Conservation (phyloP, 1,140 invertebrate species). For the Ylistrum balloti region DNA sequence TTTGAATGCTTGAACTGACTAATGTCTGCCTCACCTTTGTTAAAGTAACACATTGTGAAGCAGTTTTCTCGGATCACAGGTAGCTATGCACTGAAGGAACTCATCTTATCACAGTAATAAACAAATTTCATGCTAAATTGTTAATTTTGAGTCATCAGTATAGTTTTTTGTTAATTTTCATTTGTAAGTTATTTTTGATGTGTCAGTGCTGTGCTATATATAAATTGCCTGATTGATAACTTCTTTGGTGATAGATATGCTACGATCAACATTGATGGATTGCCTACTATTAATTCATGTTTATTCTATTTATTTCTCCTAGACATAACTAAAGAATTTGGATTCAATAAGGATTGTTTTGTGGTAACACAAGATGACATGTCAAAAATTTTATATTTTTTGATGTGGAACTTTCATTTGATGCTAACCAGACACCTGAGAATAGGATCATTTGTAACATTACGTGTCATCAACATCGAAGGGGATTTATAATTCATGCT, state of each 20-base stretch:
- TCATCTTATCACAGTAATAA: not conserved
- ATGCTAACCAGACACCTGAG: not conserved
- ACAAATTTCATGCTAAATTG: not conserved
- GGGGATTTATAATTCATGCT: no score
- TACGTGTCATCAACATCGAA: no score
- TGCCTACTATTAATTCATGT: not conserved
- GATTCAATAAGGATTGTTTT: constrained; percentile 20
- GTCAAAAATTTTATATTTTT: constrained; percentile 26
- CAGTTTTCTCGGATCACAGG: not conserved
- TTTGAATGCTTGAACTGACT: not conserved
- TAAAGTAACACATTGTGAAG: not conserved
- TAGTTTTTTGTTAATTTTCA: not conserved
- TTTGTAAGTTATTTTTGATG: not conserved
- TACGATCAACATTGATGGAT: constrained; percentile 4
- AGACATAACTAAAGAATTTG: constrained; percentile 1
- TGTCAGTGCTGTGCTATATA: not conserved
- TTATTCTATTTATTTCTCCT: constrained; percentile 21
- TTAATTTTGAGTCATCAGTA: not conserved
- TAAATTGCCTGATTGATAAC: not conserved
- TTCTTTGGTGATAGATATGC: not conserved
- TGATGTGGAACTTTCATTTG: not conserved
- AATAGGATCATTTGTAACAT: no score
- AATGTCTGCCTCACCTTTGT: not conserved
- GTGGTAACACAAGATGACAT: not conserved
- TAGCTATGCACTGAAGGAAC: not conserved